Base-by-base conservation (phyloP, 2,113 vertebrate species). In the Dendropsophus ebraccatus region DNA sequence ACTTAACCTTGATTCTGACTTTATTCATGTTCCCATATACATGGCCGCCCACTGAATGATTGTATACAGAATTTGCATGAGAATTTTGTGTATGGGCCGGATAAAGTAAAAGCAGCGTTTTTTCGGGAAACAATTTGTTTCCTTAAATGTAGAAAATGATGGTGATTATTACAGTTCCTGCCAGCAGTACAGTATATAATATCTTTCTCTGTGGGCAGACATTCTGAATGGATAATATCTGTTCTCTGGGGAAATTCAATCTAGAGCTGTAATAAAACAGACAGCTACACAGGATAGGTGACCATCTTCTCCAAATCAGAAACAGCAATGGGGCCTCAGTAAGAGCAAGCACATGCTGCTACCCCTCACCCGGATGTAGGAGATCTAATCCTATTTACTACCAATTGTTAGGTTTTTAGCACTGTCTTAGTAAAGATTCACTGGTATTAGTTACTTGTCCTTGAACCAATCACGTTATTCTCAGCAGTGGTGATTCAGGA, bases 111-210 rank as follows among this genome's bases (percentile, higher is more conserved):
- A 75, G 52, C 30, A 82, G 37, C 8, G 21, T 19, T 83, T 83
- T 32, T 83, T 58, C 52, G 74, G 70, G 52, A 75, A 84, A 62
- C 54, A 84, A 62, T 84, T 84, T 75, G 82, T 84, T 75, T 60
- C 54, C 47, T 69, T 28, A 84, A 84, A 30, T 74, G 19, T 58
- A 75, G 52, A 84, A 60, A 84, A 75, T 75, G 54, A 84, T 75
- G 69, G 14, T 7, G 32, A 37, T 75, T 23, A 73, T 84, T 84
- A 30, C 35, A 73, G 19, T 37, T 56, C 52, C 82, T 52, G 47
- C n/a, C 21, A 84, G 52, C 52, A n/a, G 37, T 47, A 54, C 74
- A 84, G 49, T 54, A 75, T 49, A 60, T 60, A 25, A 41, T 60
- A 80, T 60, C 28, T 25, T 25, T 60, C 10, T 60, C 23, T 54